Evolutionary conservation across 2,797 vertebrate species (phyloP).

Genomic region (Hippopotamyrus pictus): DNA sequence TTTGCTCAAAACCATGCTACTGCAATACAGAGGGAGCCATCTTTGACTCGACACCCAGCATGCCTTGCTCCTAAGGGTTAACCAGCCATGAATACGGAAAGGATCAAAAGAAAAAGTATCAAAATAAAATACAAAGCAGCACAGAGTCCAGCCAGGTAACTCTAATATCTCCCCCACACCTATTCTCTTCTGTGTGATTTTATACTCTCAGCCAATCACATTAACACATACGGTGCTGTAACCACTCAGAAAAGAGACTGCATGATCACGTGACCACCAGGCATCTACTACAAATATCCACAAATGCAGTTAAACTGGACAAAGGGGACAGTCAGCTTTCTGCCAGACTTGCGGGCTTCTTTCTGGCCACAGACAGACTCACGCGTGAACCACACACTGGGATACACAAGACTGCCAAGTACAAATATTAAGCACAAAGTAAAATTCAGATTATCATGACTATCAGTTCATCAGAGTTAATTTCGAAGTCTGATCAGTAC

Average conservation of each 20-base stretch:
- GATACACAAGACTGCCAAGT: neutral
- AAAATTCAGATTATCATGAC: neutral
- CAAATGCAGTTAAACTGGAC: neutral
- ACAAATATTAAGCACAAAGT: neutral
- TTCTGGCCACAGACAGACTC: neutral
- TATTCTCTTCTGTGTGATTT: neutral
- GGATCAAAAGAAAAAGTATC: neutral
- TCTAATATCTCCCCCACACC: neutral
- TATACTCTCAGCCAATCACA: neutral
- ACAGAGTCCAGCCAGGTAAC: neutral
- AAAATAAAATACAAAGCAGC: neutral
- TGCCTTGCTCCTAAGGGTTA: neutral
- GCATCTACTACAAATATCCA: neutral
- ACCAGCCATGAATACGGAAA: neutral
- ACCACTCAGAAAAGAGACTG: neutral
- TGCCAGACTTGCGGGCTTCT: neutral
- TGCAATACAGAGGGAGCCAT: neutral
- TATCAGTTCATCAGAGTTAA: neutral
- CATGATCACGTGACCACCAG: neutral
- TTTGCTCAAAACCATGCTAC: neutral
- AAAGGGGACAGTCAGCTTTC: neutral
- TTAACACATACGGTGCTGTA: neutral
- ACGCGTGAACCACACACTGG: neutral
- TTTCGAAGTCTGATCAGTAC: neutral
- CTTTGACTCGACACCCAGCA: neutral